Evolutionary conservation across 2,113 vertebrate species (phyloP).

Genomic region (Spermophilus dauricus): DNA sequence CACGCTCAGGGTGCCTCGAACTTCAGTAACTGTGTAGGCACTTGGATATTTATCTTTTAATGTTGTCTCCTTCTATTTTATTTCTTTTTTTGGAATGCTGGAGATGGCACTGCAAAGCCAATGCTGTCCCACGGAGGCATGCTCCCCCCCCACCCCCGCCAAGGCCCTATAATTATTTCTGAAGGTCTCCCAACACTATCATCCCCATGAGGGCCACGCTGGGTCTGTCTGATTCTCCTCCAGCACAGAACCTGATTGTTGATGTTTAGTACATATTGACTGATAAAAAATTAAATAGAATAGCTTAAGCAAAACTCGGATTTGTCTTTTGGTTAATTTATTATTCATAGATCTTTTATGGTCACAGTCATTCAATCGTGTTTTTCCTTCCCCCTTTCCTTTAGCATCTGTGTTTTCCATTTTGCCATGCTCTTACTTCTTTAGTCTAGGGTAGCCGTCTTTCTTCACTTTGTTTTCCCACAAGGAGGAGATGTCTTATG

Average conservation of each 20-base stretch:
- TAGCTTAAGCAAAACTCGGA: not conserved
- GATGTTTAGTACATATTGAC: not conserved
- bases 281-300: not conserved
- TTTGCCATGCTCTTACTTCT: not conserved
- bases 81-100: not conserved
- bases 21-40: not conserved
- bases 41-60: slow-evolving; percentile 1
- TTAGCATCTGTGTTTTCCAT: not conserved
- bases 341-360: not conserved
- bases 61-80: too few relatives aligned
- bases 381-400: not conserved
- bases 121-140: not conserved
- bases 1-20: not conserved
- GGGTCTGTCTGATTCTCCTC: not conserved
- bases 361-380: not conserved
- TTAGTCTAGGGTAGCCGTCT: not conserved
- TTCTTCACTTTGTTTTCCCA: not conserved
- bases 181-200: not conserved
- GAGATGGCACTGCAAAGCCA: not conserved
- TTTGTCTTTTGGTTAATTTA: not conserved
- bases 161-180: not conserved
- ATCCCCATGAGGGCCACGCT: not conserved
- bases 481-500: not conserved
- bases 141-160: accelerated
- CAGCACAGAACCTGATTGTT: not conserved